Evolutionary conservation across 2,888 invertebrate genomes (phyloP), one percentile per base, ranked within the genome.

Genomic region (Thecocarcelia acutangulata): DNA sequence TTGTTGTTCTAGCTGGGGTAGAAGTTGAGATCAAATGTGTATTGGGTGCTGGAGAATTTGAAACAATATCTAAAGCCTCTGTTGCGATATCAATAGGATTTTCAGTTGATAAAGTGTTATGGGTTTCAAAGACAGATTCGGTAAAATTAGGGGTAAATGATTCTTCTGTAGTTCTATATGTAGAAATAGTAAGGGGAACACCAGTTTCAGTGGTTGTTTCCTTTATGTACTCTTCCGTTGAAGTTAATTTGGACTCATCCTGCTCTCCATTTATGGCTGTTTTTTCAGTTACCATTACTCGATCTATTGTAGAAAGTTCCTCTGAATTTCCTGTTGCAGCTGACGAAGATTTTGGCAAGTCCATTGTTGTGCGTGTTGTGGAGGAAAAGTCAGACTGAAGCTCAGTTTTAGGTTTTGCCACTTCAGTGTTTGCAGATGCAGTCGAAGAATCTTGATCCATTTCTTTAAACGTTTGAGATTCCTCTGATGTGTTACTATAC

Each of bases 21-120:
- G 63, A 11, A 19, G 37, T 33, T 68, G 75, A 73, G 50, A 68
- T 72, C 33, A 40, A 44, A 15, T 68, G 37, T 33, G 28, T 17
- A 2, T 28, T 48, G 5, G 24, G 15, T 46, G 46, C 8, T 15
- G 15, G 5, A 17, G 46, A 46, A 15, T 11, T 11, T 42, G 42
- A 42, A 42, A 11, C 5, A 13, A 12, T n/a, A 3, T 5, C 8
- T 37, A 33, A 42, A 21, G 19, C n/a, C 12, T 58, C 52, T 8
- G 52, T 28, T 52, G 46, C 46, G 2, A 2, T 28, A 4, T 28
- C 40, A 15, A 24, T 12, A 4, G 24, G 2, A 2, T 15, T 2
- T 12, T 1, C 1, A 33, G 42, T 48, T 28, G 21, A 1, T 1
- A 3, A 21, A 37, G 11, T 21, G 17, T 12, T 42, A n/a, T 44